A percentile compares a stretch with the other conserved stretches of the same genome.
phyloP scores from a whole-genome alignment of 2,797 vertebrate species.

The Pipistrellus nathusii region DNA sequence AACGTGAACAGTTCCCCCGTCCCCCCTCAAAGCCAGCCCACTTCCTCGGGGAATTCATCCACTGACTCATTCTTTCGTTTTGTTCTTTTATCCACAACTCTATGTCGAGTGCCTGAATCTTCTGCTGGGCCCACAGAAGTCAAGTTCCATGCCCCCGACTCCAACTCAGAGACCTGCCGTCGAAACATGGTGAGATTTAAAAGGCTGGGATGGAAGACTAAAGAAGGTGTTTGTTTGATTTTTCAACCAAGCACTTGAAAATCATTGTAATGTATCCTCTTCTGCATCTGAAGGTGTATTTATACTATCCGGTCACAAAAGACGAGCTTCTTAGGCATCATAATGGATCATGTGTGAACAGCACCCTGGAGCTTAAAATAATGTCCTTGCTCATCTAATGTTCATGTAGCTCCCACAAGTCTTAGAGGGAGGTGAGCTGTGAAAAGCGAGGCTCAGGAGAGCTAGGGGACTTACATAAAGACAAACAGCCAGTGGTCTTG shows the following conservation, averaged over 20 bases:
- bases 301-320: background rate
- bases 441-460: background rate
- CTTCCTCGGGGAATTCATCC: background rate
- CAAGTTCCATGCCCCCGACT: background rate
- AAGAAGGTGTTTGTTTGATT: background rate
- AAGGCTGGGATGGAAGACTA: background rate
- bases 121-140: background rate
- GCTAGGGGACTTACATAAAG: background rate
- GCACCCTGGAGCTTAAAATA: background rate
- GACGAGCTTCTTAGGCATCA: background rate
- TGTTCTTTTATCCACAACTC: background rate
- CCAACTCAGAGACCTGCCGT: background rate
- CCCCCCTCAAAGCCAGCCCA: too few relatives aligned
- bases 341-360: background rate
- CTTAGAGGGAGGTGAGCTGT: background rate
- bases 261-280: background rate
- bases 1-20: rapidly evolving
- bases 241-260: background rate
- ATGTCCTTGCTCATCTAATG: background rate
- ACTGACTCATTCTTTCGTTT: background rate
- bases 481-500: background rate
- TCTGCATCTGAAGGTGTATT: background rate
- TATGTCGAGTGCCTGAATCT: background rate
- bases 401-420: background rate
- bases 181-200: background rate